Evolutionary conservation across 2,888 invertebrate genomes (phyloP).

Genomic region (Dione vanillae): DNA sequence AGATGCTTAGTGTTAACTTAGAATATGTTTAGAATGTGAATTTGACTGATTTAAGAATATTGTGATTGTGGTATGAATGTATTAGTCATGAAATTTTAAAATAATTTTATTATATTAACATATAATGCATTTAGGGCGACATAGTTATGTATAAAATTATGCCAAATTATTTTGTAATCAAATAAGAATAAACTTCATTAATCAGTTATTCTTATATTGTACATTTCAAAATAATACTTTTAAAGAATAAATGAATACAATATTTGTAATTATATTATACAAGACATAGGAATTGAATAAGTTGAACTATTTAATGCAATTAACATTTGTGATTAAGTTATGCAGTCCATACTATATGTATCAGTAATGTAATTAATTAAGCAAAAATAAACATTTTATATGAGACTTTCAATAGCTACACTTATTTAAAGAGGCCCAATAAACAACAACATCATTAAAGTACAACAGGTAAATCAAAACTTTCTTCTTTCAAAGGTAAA

Average conservation of each 20-base stretch:
- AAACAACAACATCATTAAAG: too few relatives aligned
- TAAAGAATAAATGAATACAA: conserved; percentile 45
- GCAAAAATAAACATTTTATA: conserved; percentile 84
- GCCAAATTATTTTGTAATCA: conserved; percentile 80
- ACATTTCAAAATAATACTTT: conserved; percentile 29
- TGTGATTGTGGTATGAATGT: conserved; percentile 79
- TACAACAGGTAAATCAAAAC: background rate
- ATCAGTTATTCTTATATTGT: conserved; percentile 50
- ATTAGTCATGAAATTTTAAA: conserved; percentile 66
- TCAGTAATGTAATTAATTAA: conserved; percentile 78
- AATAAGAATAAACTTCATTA: conserved; percentile 61
- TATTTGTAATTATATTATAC: conserved; percentile 48
- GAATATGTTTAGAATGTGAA: conserved; percentile 69
- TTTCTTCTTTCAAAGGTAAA: background rate
- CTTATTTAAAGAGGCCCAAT: background rate
- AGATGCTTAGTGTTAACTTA: conserved; percentile 70
- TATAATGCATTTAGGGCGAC: conserved; percentile 77
- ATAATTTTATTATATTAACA: conserved; percentile 69
- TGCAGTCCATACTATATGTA: conserved; percentile 77
- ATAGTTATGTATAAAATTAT: conserved; percentile 71
- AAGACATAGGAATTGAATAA: conserved; percentile 60
- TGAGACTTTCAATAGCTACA: conserved; percentile 74
- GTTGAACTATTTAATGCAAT: conserved; percentile 61
- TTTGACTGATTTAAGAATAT: conserved; percentile 78
- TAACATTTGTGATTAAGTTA: conserved; percentile 69